A percentile compares a stretch with the other conserved stretches of the same genome.
Conservation (phyloP, 2,888 invertebrate species). For the Apocheima hispidaria region DNA sequence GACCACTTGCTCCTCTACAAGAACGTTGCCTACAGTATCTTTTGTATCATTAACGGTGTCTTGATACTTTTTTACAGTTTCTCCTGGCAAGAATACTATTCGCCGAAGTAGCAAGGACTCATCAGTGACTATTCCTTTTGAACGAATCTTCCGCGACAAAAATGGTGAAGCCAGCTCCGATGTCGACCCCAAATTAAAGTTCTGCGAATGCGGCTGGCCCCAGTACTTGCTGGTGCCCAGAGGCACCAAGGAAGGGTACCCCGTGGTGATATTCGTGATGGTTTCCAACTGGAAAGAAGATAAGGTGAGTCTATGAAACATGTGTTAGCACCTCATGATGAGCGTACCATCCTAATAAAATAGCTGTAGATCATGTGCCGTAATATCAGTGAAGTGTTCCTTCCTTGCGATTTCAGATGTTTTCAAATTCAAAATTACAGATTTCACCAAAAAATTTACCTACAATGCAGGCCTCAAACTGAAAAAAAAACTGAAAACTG, state of each 20-base stretch:
- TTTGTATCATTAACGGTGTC: too few relatives aligned
- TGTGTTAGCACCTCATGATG: too few relatives aligned
- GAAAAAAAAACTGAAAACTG: too few relatives aligned
- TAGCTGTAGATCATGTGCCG: too few relatives aligned
- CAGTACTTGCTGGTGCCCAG: conserved; percentile 4
- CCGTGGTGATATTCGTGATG: conserved; percentile 46
- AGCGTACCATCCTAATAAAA: too few relatives aligned
- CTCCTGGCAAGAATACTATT: background rate
- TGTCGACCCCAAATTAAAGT: background rate
- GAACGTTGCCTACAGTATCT: too few relatives aligned
- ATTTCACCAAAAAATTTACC: too few relatives aligned
- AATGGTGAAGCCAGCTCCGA: background rate
- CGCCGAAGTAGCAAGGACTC: background rate
- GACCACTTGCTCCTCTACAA: too few relatives aligned
- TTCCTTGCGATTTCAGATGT: too few relatives aligned
- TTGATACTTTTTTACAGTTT: background rate
- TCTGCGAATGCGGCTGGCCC: conserved; percentile 10
- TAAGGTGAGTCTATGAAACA: background rate
- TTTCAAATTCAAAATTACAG: too few relatives aligned
- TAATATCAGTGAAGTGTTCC: too few relatives aligned
- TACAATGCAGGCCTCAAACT: too few relatives aligned
- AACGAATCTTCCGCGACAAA: background rate
- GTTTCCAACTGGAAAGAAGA: conserved; percentile 9
- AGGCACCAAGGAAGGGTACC: background rate
- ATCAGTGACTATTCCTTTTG: conserved; percentile 6